Evolutionary conservation across 2,113 vertebrate species (phyloP).

Genomic region (Nasalis larvatus): DNA sequence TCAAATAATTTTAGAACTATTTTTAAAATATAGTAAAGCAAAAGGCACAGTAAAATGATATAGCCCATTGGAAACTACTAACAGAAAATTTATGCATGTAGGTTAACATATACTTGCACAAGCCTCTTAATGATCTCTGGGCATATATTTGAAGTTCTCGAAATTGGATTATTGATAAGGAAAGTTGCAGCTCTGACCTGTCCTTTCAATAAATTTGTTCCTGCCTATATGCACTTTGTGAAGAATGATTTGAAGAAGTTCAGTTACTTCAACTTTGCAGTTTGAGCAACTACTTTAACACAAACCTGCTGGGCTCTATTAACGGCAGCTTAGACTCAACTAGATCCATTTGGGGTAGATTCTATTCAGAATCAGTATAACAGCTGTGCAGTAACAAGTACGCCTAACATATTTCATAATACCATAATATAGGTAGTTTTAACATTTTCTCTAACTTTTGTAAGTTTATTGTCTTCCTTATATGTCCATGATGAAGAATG

Average conservation of each 20-base stretch:
- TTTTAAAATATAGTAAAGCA: background rate
- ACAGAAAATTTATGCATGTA: background rate
- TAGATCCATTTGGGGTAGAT: accelerated
- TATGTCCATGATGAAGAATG: background rate
- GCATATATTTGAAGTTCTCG: conserved; percentile 35
- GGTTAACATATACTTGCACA: background rate
- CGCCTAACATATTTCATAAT: background rate
- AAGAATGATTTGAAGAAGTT: background rate
- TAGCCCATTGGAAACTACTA: background rate
- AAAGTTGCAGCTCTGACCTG: background rate
- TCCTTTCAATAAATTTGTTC: conserved; percentile 1
- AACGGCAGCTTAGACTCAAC: background rate
- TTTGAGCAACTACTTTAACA: too few species aligned
- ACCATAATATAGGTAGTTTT: background rate
- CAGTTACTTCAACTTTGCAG: too few species aligned
- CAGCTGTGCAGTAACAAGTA: background rate
- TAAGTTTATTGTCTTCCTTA: background rate
- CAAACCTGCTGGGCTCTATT: background rate
- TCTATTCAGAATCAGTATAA: too few species aligned
- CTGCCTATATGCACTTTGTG: background rate
- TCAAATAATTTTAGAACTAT: background rate
- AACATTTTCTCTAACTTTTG: background rate
- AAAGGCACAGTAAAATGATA: background rate
- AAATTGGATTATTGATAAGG: conserved; percentile 35
- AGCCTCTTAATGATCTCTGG: conserved; percentile 2